Evolutionary conservation across 2,888 invertebrate genomes (phyloP), one percentile per base, ranked within the genome.

Genomic region (Rosalia funebris): DNA sequence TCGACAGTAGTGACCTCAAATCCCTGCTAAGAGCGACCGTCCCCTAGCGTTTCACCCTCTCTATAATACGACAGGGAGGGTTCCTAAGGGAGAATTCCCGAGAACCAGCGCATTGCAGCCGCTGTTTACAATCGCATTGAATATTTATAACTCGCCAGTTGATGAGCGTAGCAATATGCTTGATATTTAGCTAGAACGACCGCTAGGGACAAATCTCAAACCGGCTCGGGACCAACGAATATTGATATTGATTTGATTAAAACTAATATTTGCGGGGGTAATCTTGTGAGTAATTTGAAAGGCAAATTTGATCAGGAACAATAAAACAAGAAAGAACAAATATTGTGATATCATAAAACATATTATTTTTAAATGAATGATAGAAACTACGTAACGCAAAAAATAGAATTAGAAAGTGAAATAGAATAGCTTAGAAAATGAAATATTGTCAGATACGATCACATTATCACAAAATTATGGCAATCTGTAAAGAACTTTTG

Each of bases 121-220:
- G 69, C 72, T 81, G 81, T 81, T 81, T 81, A 81, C 81, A 81
- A 78, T 80, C 80, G 77, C 77, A 81, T 81, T 79, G 80, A 80
- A 81, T 81, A 81, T 81, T 82, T 81, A 81, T 82, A 79, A 79
- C 79, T 77, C 79, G 82, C 78, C 82, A 81, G 81, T 81, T 80
- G 82, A 81, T 81, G 82, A 82, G 80, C 82, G 81, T 77, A 80
- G 81, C 82, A 81, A 82, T 81, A 82, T 82, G 82, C 77, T 81
- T 74, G 77, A 80, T 75, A 75, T 81, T 80, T 81, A 78, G 78
- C 73, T 68, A 70, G 73, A 77, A 70, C 72, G 77, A 72, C 73
- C 79, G 70, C 77, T 71, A 61, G 79, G 78, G 78, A 77, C 66
- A 57, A 57, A 62, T 62, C 67, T 57, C 42, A 45, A 48, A 52